These are phyloP conservation scores for Tragopan temminckii DNA, from an alignment of 2,797 vertebrate species.

Conservation along the genomic window DNA sequence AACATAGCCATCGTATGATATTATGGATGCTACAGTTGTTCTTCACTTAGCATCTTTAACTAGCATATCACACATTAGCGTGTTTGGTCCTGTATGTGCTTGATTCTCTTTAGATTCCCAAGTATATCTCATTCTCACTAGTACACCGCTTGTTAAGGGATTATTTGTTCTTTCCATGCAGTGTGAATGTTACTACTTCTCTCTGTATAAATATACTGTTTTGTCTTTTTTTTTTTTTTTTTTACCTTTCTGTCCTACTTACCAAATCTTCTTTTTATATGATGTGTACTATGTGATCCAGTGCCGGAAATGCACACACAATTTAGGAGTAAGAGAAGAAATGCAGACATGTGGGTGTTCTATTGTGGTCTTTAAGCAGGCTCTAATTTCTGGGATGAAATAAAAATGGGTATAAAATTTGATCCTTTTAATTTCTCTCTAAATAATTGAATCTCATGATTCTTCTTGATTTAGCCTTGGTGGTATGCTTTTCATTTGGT, in stretches of 20 bases:
- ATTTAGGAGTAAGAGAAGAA: slow-evolving; percentile 27
- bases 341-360: slow-evolving; percentile 50
- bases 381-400: slow-evolving; percentile 38
- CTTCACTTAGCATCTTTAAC: background rate
- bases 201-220: background rate
- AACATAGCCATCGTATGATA: background rate
- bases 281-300: slow-evolving; percentile 24
- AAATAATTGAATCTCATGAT: slow-evolving; percentile 4
- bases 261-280: background rate
- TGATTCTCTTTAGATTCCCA: background rate
- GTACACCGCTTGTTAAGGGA: background rate
- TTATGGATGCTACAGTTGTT: background rate
- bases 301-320: background rate
- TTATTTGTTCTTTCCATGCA: background rate
- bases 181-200: background rate
- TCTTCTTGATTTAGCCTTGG: background rate
- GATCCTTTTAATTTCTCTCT: slow-evolving; percentile 14
- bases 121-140: background rate
- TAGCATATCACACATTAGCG: background rate
- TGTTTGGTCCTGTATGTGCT: background rate
- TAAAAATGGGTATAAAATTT: slow-evolving; percentile 24
- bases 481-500: background rate
- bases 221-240: background rate
- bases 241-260: background rate
- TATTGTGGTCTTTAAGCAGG: slow-evolving; percentile 35